These are phyloP conservation scores for Prostheceraeus crozeri DNA, from an alignment of 2,888 invertebrate species.

Conservation along the genomic window DNA sequence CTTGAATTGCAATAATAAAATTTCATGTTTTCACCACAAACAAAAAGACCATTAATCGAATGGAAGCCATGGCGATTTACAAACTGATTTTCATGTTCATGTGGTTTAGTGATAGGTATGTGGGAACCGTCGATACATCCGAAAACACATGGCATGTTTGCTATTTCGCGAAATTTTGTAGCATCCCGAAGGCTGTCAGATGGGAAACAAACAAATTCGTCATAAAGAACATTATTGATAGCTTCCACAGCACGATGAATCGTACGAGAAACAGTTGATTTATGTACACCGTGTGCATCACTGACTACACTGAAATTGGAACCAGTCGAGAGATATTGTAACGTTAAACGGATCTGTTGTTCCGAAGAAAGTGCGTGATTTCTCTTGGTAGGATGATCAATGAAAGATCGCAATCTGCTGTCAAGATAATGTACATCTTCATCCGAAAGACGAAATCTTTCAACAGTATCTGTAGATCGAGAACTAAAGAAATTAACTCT, in stretches of 20 bases:
- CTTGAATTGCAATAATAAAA: not conserved
- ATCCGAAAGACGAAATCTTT: too few species aligned
- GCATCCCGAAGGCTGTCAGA: too few species aligned
- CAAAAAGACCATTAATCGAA: constrained; percentile 3
- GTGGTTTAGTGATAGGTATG: not conserved
- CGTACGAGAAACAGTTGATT: not conserved
- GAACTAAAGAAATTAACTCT: too few species aligned
- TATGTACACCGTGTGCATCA: constrained; percentile 11
- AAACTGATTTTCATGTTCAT: not conserved
- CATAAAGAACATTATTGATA: constrained; percentile 13
- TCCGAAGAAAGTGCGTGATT: too few species aligned
- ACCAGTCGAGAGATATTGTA: too few species aligned
- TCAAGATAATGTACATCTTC: too few species aligned
- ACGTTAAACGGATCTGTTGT: too few species aligned
- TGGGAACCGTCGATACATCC: constrained; percentile 12
- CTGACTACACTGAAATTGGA: not conserved
- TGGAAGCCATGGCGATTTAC: constrained; percentile 1
- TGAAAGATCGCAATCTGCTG: too few species aligned
- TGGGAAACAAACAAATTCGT: not conserved
- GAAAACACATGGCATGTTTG: constrained; percentile 16
- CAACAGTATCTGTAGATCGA: too few species aligned
- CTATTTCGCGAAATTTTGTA: not conserved
- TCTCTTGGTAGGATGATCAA: too few species aligned
- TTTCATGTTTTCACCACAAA: constrained; percentile 2
- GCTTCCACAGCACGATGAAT: not conserved